phyloP scores from a whole-genome alignment of 2,797 vertebrate species.

The Micrastur ruficollis region DNA sequence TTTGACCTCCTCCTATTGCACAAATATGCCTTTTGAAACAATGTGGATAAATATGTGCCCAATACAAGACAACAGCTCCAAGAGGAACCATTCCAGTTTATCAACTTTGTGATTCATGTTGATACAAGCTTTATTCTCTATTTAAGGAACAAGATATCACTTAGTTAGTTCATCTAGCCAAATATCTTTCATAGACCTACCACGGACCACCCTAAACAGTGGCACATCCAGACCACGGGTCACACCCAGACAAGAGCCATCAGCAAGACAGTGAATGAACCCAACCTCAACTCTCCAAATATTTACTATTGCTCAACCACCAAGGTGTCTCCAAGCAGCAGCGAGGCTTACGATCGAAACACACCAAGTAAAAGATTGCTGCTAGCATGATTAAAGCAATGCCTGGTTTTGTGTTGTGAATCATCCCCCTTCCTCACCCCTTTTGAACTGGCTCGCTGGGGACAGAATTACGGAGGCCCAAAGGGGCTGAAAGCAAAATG shows the following conservation, averaged over 20 bases:
- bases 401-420: neutral
- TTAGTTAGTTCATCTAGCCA: conserved; percentile 6
- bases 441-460: neutral
- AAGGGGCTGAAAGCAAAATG: neutral
- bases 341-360: neutral
- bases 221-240: neutral
- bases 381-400: neutral
- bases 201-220: neutral
- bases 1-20: conserved; percentile 51
- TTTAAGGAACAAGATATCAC: conserved; percentile 17
- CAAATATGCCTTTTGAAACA: conserved; percentile 56
- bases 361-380: accelerated
- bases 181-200: neutral
- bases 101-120: conserved; percentile 48
- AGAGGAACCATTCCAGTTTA: conserved; percentile 66
- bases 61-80: neutral
- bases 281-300: neutral
- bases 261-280: neutral
- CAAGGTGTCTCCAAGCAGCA: neutral
- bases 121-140: conserved; percentile 47
- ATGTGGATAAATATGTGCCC: conserved; percentile 60
- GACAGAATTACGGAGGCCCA: neutral
- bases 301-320: neutral
- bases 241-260: neutral
- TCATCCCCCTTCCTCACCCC: neutral